Evolutionary conservation across 2,888 invertebrate species (phyloP).

Genomic region (Hedychridium roseum): DNA sequence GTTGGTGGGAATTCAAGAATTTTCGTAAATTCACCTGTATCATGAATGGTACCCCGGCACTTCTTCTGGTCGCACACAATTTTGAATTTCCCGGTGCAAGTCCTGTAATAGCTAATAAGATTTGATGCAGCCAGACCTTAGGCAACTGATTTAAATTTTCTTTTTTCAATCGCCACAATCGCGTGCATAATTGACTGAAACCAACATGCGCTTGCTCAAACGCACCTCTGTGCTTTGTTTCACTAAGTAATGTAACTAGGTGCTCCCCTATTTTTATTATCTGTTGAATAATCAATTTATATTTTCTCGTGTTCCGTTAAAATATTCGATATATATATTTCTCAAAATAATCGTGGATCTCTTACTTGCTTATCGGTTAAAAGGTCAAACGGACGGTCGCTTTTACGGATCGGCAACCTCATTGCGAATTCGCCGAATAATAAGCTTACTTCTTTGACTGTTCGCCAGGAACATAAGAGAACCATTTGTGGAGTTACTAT

Average conservation of each 20-base stretch:
- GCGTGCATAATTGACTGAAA: constrained; percentile 78
- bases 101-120: constrained; percentile 68
- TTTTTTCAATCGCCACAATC: constrained; percentile 69
- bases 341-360: too few relatives aligned
- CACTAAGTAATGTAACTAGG: constrained; percentile 72
- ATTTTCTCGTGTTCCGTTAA: constrained; percentile 7
- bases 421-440: constrained; percentile 73
- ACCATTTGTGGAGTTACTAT: constrained; percentile 81
- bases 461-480: constrained; percentile 92
- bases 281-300: constrained; percentile 47
- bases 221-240: constrained; percentile 94
- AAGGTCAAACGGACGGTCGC: constrained; percentile 53
- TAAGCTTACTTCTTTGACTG: constrained; percentile 84
- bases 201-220: constrained; percentile 95
- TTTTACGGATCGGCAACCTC: constrained; percentile 64
- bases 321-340: too few relatives aligned
- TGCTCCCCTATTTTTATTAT: constrained; percentile 72
- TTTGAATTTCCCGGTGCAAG: constrained; percentile 63
- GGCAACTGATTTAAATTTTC: constrained; percentile 69
- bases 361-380: constrained; percentile 58
- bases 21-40: constrained; percentile 75
- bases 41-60: constrained; percentile 94
- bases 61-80: constrained; percentile 84
- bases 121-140: constrained; percentile 71
- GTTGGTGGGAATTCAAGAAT: too few relatives aligned